Evolutionary conservation across 2,113 vertebrate genomes (phyloP).

Genomic region (Camelus bactrianus): DNA sequence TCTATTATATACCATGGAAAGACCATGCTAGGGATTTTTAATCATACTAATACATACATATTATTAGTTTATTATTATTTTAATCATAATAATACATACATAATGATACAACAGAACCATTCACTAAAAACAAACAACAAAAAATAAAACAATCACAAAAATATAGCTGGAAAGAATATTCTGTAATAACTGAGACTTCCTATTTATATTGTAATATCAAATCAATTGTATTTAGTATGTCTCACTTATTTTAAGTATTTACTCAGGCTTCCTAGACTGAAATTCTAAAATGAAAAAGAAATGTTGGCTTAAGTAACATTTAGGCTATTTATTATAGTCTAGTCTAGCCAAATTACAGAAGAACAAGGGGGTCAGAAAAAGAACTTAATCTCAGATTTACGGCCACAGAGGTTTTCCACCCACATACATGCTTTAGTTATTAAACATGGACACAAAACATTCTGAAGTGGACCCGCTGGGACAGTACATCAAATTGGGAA

Average conservation of each 20-base stretch:
- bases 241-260: slow-evolving; percentile 62
- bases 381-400: slow-evolving; percentile 70
- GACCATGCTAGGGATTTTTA: background rate
- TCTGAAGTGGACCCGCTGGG: slow-evolving; percentile 69
- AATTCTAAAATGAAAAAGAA: slow-evolving; percentile 64
- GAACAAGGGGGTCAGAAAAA: slow-evolving; percentile 64
- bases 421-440: slow-evolving; percentile 75
- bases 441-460: slow-evolving; percentile 67
- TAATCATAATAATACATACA: background rate
- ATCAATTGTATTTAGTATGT: slow-evolving; percentile 30
- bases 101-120: background rate
- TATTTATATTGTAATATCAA: slow-evolving; percentile 4
- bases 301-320: slow-evolving; percentile 27
- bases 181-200: background rate
- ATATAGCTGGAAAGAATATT: background rate
- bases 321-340: slow-evolving; percentile 60
- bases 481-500: slow-evolving; percentile 54
- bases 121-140: slow-evolving; percentile 22
- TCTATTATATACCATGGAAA: background rate
- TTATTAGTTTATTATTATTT: background rate
- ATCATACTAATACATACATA: background rate
- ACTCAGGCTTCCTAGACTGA: slow-evolving; percentile 43
- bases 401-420: slow-evolving; percentile 65
- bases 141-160: slow-evolving; percentile 40
- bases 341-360: slow-evolving; percentile 68